phyloP scores from a whole-genome alignment of 2,888 invertebrate species.

The Antheraea yamamai region DNA sequence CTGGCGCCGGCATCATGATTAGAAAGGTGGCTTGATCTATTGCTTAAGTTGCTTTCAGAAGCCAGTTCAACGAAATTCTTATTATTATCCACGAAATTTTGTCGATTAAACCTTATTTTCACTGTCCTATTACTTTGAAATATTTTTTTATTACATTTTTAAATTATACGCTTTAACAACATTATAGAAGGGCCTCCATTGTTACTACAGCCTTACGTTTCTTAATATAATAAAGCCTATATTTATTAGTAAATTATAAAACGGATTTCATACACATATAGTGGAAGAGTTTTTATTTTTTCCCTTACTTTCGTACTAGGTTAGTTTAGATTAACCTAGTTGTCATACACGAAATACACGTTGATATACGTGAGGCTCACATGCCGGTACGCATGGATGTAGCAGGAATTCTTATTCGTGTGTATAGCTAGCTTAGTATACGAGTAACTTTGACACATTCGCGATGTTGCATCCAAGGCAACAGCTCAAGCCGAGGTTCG shows the following conservation, averaged over 20 bases:
- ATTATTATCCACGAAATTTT: slow-evolving; percentile 5
- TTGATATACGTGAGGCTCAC: no score
- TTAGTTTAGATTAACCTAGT: no score
- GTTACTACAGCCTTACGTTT: background rate
- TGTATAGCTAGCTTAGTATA: no score
- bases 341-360: no score
- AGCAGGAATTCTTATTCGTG: no score
- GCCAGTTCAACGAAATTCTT: background rate
- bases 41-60: slow-evolving; percentile 23
- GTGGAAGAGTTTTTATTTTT: no score
- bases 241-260: background rate
- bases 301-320: no score
- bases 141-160: background rate
- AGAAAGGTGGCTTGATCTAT: slow-evolving; percentile 35
- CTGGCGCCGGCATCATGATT: slow-evolving; percentile 34
- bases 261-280: background rate
- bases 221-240: background rate
- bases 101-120: background rate
- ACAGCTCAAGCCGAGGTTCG: no score
- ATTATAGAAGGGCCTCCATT: background rate
- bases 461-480: no score
- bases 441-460: no score
- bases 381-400: no score
- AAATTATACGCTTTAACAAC: background rate
- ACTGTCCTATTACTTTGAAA: background rate